Evolutionary conservation across 1,140 invertebrate genomes (phyloP).

Genomic region (Belonocnema kinseyi): DNA sequence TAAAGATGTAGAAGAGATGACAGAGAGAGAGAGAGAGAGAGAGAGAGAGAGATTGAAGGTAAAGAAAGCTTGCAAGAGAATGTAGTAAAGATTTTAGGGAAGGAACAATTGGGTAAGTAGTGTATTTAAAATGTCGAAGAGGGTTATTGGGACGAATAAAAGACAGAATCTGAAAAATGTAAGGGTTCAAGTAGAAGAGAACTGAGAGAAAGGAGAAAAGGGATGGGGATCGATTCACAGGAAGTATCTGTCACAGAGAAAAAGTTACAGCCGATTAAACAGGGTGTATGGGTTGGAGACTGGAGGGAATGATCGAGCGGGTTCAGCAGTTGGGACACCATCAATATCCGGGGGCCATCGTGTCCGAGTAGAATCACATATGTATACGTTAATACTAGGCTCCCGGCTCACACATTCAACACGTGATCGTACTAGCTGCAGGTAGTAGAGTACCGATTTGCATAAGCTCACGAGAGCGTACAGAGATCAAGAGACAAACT

Average conservation of each 20-base stretch:
- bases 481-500: slow-evolving; percentile 36
- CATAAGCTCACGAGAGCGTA: slow-evolving; percentile 47
- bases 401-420: slow-evolving; percentile 33
- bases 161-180: too few species aligned
- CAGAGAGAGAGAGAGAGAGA: too few species aligned
- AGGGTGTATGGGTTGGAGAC: not conserved
- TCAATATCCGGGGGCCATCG: slow-evolving; percentile 52
- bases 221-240: too few species aligned
- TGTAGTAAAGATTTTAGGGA: too few species aligned
- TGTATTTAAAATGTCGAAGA: too few species aligned
- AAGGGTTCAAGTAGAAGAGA: too few species aligned
- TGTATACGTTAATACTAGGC: slow-evolving; percentile 41
- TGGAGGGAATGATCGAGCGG: not conserved
- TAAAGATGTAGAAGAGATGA: too few species aligned
- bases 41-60: too few species aligned
- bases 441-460: slow-evolving; percentile 53
- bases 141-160: too few species aligned
- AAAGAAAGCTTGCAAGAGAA: too few species aligned
- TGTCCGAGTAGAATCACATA: slow-evolving; percentile 44
- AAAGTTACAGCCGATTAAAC: slow-evolving; percentile 22
- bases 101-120: too few species aligned
- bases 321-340: slow-evolving; percentile 30
- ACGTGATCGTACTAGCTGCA: slow-evolving; percentile 43
- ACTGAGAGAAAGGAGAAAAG: too few species aligned
- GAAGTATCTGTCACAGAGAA: slow-evolving; percentile 4